Evolutionary conservation across 2,888 invertebrate species (phyloP).

Genomic region (Heliothis peltigera): DNA sequence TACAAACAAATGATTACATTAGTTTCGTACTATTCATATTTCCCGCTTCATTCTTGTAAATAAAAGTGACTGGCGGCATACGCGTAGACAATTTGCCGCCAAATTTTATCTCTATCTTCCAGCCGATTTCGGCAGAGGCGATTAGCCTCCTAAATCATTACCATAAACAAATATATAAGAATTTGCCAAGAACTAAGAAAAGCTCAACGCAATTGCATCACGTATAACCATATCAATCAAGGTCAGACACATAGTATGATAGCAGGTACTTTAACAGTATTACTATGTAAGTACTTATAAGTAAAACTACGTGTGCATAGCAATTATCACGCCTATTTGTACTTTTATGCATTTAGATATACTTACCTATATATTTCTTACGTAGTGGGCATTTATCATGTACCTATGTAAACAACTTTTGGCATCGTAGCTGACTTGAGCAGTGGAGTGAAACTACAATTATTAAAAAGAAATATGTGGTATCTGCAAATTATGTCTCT

Average conservation of each 20-base stretch:
- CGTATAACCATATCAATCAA: constrained; percentile 36
- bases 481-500: too few species aligned
- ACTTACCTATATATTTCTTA: not conserved
- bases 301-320: constrained; percentile 16
- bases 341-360: not conserved
- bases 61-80: not conserved
- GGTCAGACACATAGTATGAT: constrained; percentile 36
- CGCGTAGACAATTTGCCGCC: constrained; percentile 30
- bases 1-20: not conserved
- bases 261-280: constrained; percentile 21
- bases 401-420: not conserved
- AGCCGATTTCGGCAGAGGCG: not conserved
- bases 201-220: constrained; percentile 41
- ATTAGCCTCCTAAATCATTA: constrained; percentile 7
- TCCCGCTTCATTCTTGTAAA: constrained; percentile 21
- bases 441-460: too few species aligned
- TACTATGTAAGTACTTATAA: not conserved
- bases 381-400: not conserved
- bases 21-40: constrained; percentile 10
- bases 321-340: constrained; percentile 28
- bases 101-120: constrained; percentile 11
- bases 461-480: too few species aligned
- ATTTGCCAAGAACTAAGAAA: constrained; percentile 23
- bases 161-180: constrained; percentile 11
- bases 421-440: not conserved